A percentile compares a stretch with the other conserved stretches of the same genome.
These are phyloP conservation scores for Caenorhabditis remanei DNA, from an alignment of 1,140 invertebrate genomes.

Conservation along the genomic window DNA sequence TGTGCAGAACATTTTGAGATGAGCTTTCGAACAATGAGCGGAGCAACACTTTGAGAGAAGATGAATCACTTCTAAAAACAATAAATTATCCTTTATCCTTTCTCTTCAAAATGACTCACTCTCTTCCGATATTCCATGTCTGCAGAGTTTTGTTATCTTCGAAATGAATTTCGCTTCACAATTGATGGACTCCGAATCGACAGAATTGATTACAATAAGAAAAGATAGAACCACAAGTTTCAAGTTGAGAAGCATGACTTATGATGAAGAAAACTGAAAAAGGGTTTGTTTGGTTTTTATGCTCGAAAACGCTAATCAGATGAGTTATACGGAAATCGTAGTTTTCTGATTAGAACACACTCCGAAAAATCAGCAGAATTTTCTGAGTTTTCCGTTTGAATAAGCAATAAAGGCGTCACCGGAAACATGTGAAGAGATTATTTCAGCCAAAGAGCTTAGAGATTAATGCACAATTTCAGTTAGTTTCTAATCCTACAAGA, in stretches of 20 bases:
- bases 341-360: slow-evolving; percentile 24
- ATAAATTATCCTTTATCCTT: background rate
- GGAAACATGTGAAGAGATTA: background rate
- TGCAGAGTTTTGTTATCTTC: slow-evolving; percentile 17
- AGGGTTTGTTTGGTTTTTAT: slow-evolving; percentile 14
- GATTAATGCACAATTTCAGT: background rate
- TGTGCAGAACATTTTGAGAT: slow-evolving; percentile 24
- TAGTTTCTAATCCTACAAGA: slow-evolving; percentile 32
- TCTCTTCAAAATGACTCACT: background rate
- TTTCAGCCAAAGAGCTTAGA: background rate
- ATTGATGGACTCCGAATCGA: background rate
- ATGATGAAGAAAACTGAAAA: background rate
- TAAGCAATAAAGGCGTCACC: background rate
- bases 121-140: slow-evolving; percentile 13
- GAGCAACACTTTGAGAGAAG: slow-evolving; percentile 4
- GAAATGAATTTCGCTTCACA: slow-evolving; percentile 4
- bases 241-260: background rate
- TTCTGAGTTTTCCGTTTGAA: background rate
- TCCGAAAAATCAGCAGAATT: too few relatives aligned
- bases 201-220: background rate
- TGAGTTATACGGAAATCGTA: slow-evolving; percentile 15
- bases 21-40: slow-evolving; percentile 17
- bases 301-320: slow-evolving; percentile 30
- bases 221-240: background rate
- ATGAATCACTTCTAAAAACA: background rate